Base-by-base conservation (phyloP, 2,797 vertebrate species). In the Liasis olivaceus region DNA sequence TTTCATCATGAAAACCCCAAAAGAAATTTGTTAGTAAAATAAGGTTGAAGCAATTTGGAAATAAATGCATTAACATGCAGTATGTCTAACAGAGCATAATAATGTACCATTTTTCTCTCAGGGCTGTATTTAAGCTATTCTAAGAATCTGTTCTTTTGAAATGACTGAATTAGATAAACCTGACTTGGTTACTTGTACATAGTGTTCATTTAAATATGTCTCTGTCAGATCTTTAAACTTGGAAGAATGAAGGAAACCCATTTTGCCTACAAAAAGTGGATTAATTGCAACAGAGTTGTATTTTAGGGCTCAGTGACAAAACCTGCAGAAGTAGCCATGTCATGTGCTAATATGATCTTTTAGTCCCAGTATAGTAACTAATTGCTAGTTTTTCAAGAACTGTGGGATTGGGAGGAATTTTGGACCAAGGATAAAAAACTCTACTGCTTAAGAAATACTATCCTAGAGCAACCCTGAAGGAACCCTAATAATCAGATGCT, bases 141-240 rank as follows among this genome's bases (percentile, higher is more conserved):
- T 92, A 94, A 94, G 92, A 51, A 85, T 54, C 4, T 64, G 60
- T 92, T 12, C 26, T 31, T 92, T 90, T 93, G 54, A 93, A 54
- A 63, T 6, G 36, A 0, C 2, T 54, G 14, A 12, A 91, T 7
- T 5, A 42, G 51, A 47, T 94, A 5, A 36, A 84, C 66, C 5
- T 85, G 93, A 93, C 93, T 28, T 42, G 58, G 93, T 13, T n/a
- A 92, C 22, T 31, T 64, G 91, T 47, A 86, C 1, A 91, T 0
- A 54, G 4, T 24, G 42, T 88, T 56, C 89, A 20, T 87, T 94
- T 88, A 95, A 92, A 90, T 64, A 28, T n/a, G 47, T 31, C 60
- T 22, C 31, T 85, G 13, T 54, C 36, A n/a, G 84, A 31, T 7
- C 14, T 62, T 84, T 60, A 0, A 14, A 58, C 0, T 26, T 22